phyloP scores from a whole-genome alignment of 2,113 vertebrate species.

The Fregata magnificens region DNA sequence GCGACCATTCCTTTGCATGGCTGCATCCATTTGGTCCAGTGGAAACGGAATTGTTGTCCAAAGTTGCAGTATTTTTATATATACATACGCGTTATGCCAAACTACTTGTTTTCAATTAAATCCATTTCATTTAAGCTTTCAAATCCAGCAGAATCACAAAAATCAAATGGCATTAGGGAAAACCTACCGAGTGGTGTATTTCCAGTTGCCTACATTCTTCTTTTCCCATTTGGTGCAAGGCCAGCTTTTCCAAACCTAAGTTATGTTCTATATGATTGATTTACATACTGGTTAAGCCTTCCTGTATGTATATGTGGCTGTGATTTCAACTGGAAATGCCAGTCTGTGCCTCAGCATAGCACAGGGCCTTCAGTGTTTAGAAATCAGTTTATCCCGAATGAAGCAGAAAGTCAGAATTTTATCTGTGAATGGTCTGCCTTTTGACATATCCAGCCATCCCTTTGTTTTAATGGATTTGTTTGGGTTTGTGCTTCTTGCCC shows the following conservation, averaged over 20 bases:
- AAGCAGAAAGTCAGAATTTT: not conserved
- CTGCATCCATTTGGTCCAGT: not conserved
- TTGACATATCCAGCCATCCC: not conserved
- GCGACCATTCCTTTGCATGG: not conserved
- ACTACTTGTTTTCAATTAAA: not conserved
- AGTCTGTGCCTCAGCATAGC: not conserved
- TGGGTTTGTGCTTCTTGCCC: not conserved
- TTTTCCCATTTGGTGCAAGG: not conserved
- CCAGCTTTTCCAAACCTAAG: not conserved
- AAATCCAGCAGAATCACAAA: not conserved
- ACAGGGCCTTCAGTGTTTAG: not conserved
- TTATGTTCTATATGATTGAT: not conserved
- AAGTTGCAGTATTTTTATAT: not conserved
- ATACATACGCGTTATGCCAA: not conserved
- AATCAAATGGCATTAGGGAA: not conserved
- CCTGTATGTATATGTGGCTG: not conserved
- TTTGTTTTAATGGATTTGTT: not conserved
- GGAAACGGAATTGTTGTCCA: not conserved
- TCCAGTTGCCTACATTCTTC: not conserved
- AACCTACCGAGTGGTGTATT: not conserved
- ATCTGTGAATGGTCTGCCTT: not conserved
- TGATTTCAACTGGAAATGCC: not conserved
- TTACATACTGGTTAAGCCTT: not conserved
- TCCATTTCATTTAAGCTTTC: not conserved
- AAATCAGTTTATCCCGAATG: not conserved